phyloP scores from a whole-genome alignment of 2,888 invertebrate species.

The Oscheius sp. region DNA sequence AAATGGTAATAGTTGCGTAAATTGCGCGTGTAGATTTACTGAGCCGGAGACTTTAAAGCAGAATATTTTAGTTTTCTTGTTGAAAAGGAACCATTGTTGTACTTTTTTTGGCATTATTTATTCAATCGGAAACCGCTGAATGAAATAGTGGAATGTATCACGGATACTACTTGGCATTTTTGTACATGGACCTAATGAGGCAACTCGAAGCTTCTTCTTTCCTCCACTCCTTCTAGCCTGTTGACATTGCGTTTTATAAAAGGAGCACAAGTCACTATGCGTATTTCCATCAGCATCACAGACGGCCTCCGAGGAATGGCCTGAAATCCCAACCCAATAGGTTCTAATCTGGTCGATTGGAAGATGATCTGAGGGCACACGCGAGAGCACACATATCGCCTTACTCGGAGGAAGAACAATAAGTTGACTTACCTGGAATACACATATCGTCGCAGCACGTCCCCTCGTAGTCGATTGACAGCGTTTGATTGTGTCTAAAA shows the following conservation, averaged over 20 bases:
- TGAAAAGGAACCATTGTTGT: too few species aligned
- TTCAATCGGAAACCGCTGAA: conserved; percentile 27
- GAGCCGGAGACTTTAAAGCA: too few species aligned
- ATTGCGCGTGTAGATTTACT: too few species aligned
- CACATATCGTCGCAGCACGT: conserved; percentile 62
- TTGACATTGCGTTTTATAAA: conserved; percentile 54
- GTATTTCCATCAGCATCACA: conserved; percentile 53
- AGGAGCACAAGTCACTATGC: conserved; percentile 55
- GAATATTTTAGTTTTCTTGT: too few species aligned
- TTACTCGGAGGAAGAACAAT: neutral
- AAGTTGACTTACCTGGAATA: conserved; percentile 35
- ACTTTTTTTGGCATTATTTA: neutral
- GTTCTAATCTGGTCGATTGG: too few species aligned
- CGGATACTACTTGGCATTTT: neutral
- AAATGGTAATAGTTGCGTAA: too few species aligned
- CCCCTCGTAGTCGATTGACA: conserved; percentile 57
- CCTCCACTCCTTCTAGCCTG: conserved; percentile 42
- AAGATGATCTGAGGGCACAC: neutral
- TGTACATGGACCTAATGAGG: conserved; percentile 49
- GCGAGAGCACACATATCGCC: conserved; percentile 15
- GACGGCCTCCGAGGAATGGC: conserved; percentile 47
- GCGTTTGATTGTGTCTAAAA: conserved; percentile 46
- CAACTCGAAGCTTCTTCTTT: conserved; percentile 48
- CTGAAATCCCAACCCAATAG: conserved; percentile 20
- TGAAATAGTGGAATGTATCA: conserved; percentile 36